Evolutionary conservation across 2,888 invertebrate species (phyloP), one percentile per base, ranked within the genome.

Genomic region (Athetis lepigone): DNA sequence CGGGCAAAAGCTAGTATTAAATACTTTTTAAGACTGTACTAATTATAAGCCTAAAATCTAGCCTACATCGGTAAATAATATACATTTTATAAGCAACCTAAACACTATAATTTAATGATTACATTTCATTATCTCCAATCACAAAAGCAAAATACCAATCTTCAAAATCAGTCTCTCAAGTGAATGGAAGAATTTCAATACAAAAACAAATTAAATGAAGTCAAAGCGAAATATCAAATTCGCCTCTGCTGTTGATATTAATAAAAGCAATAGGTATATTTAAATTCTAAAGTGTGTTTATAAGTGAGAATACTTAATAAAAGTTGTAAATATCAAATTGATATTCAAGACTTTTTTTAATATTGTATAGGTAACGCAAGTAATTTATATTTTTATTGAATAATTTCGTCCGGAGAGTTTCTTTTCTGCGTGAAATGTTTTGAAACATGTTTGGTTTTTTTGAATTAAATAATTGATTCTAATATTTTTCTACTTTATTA

Each of bases 321-420:
- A 43, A 7, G 16, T 51, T 0, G n/a, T 19, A 16, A 39, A 16
- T 42, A 23, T 37, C 9, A 21, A n/a, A 60, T 23, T 27, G 19
- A 29, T 29, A 46, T 61, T 61, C 21, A 39, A 47, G 18, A 46
- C 11, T 5, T 37, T 39, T 46, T 46, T 2, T 21, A 27, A 27
- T 25, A 43, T 25, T 4, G 43, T 13, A 29, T 25, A 27, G 9
- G 4, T 11, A 19, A 6, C 40, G 29, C 13, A n/a, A 57, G 16
- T 46, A 13, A 16, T 37, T 45, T 43, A n/a, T 18, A 18, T n/a
- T 60, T 36, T 33, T 42, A n/a, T 42, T 36, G 25, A 21, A 33
- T 16, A n/a, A n/a, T n/a, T n/a, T n/a, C n/a, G n/a, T n/a, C n/a
- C n/a, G n/a, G n/a, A n/a, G n/a, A n/a, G n/a, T n/a, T n/a, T n/a